These are phyloP conservation scores for Oxyteleia sp. DNA, from an alignment of 2,888 invertebrate genomes.

Conservation along the genomic window DNA sequence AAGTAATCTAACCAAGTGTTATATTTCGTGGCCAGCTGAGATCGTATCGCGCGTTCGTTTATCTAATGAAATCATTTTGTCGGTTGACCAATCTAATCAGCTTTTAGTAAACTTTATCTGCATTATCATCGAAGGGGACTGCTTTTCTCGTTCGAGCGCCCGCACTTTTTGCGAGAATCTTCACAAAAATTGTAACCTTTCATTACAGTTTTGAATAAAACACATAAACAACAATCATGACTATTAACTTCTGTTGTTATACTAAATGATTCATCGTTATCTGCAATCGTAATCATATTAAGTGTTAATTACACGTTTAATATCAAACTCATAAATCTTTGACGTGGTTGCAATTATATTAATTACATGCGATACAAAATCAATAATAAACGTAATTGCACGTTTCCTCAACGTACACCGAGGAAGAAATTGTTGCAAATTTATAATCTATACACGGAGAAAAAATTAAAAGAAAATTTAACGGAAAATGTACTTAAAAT, in stretches of 20 bases:
- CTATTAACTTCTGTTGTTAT: conserved; percentile 64
- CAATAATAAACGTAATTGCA: conserved; percentile 40
- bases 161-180: conserved; percentile 12
- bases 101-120: conserved; percentile 9
- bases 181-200: conserved; percentile 17
- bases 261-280: conserved; percentile 66
- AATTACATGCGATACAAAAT: conserved; percentile 49
- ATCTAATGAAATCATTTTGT: conserved; percentile 34
- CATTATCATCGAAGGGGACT: conserved; percentile 30
- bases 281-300: conserved; percentile 65
- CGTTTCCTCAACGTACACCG: no score
- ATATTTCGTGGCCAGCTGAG: no score
- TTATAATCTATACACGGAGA: no score
- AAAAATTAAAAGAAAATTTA: no score
- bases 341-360: conserved; percentile 57
- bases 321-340: conserved; percentile 61
- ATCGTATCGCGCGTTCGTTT: conserved; percentile 38
- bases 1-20: no score
- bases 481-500: no score
- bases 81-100: conserved; percentile 62
- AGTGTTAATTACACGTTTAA: conserved; percentile 69
- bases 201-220: conserved; percentile 43
- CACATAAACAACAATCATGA: conserved; percentile 60
- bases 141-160: neutral
- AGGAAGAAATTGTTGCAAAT: no score